Percentiles rank a stretch among this genome's conserved stretches.
These are phyloP conservation scores for Drosophila suzukii DNA, from an alignment of 1,140 invertebrate species.

Conservation along the genomic window DNA sequence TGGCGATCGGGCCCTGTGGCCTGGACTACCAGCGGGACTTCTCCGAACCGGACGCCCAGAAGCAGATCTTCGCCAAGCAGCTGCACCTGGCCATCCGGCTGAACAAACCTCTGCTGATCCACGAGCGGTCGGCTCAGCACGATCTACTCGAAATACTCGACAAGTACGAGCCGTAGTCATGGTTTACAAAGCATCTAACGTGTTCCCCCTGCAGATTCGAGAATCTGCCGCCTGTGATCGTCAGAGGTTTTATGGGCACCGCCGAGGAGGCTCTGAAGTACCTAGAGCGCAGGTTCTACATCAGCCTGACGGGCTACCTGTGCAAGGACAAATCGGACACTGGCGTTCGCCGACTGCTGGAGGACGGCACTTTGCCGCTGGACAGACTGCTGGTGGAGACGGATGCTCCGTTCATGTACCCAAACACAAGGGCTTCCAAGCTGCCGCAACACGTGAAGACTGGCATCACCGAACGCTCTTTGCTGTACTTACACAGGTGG, in stretches of 20 bases:
- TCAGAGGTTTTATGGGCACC: conserved; percentile 97
- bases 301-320: conserved; percentile 91
- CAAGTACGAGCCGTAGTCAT: conserved; percentile 69
- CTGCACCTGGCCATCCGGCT: conserved; percentile 93
- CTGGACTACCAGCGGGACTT: conserved; percentile 98
- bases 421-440: conserved; percentile 96
- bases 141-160: conserved; percentile 89
- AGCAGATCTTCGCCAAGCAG: conserved; percentile 95
- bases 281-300: conserved; percentile 94
- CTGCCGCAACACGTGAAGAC: conserved; percentile 94
- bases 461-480: conserved; percentile 92
- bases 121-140: conserved; percentile 95
- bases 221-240: conserved; percentile 91
- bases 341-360: conserved; percentile 93
- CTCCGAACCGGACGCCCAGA: conserved; percentile 94
- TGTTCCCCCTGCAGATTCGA: conserved; percentile 79
- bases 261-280: conserved; percentile 93
- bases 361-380: conserved; percentile 91
- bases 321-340: conserved; percentile 93
- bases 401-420: conserved; percentile 98
- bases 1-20: conserved; percentile 97
- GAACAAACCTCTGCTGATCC: conserved; percentile 95
- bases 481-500: conserved; percentile 83
- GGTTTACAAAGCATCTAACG: not conserved
- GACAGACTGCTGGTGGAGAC: conserved; percentile 95